Conservation (phyloP, 1,140 invertebrate species). For the Caenorhabditis latens region DNA sequence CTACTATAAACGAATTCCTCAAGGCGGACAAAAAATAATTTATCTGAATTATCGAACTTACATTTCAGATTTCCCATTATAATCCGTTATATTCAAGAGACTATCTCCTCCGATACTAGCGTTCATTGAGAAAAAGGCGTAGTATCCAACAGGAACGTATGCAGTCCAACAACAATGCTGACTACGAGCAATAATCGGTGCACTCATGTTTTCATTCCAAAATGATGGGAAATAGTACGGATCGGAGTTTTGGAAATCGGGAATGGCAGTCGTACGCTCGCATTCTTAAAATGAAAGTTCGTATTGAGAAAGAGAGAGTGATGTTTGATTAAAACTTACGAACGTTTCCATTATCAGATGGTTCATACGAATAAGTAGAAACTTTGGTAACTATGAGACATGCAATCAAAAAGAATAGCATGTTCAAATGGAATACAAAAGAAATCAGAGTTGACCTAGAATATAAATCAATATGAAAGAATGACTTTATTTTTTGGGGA, state of each 20-base stretch:
- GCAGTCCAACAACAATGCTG: not conserved
- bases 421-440: not conserved
- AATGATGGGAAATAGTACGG: not conserved
- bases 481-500: not conserved
- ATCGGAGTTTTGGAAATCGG: not conserved
- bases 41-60: not conserved
- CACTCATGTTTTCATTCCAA: not conserved
- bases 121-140: constrained; percentile 2
- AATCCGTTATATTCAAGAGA: not conserved
- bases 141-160: not conserved
- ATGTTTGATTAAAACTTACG: too few species aligned
- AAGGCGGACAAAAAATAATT: too few species aligned
- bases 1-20: too few species aligned
- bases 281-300: not conserved
- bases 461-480: not conserved
- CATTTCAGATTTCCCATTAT: constrained; percentile 10
- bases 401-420: not conserved
- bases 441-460: not conserved
- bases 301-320: too few species aligned
- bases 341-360: too few species aligned
- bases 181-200: not conserved
- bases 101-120: not conserved
- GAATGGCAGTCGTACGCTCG: not conserved
- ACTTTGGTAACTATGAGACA: not conserved
- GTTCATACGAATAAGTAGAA: too few species aligned